Evolutionary conservation across 2,888 invertebrate genomes (phyloP), one percentile per base, ranked within the genome.

Genomic region (Ophion obscuratus): DNA sequence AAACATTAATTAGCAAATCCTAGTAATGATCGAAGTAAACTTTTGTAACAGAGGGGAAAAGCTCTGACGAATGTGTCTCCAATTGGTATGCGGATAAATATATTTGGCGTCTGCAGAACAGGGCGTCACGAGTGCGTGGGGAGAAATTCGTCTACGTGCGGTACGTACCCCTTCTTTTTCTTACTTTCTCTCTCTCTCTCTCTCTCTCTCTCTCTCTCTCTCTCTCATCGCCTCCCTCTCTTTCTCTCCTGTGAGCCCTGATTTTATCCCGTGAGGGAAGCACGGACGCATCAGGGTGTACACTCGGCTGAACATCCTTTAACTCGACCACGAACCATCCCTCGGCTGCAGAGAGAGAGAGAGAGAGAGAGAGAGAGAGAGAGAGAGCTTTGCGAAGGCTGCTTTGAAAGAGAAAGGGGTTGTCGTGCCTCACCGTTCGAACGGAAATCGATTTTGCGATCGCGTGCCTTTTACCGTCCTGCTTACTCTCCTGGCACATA

Each of bases 1-100:
- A 91, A 92, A 91, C 92, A 91, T 93, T 93, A 93, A 93, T 93
- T 93, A 93, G 92, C 92, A 93, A 93, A 93, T 93, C 92, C 91
- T 92, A 93, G 93, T 93, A 93, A 93, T 93, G 92, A 93, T 81
- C 77, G 92, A 92, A 93, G 92, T 91, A 92, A 92, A 92, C 92
- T 92, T 92, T 92, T 91, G 40, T 27, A 90, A 90, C 89, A 90
- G 90, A 90, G 90, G 88, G 73, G 27, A 76, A 82, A 76, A 62
- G 76, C 67, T 44, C 31, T 62, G 68, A 17, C 64, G 68, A 70
- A 78, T 73, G 79, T 53, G 67, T 64, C 66, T 80, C 79, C 66
- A 73, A 40, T 40, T 5, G 14, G 7, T 57, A 53, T 47, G 2
- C 17, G 24, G 27, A 36, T 31, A 36, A 4, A 24, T 74, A 24